phyloP scores from a whole-genome alignment of 2,797 vertebrate species.

The Macropodus opercularis region DNA sequence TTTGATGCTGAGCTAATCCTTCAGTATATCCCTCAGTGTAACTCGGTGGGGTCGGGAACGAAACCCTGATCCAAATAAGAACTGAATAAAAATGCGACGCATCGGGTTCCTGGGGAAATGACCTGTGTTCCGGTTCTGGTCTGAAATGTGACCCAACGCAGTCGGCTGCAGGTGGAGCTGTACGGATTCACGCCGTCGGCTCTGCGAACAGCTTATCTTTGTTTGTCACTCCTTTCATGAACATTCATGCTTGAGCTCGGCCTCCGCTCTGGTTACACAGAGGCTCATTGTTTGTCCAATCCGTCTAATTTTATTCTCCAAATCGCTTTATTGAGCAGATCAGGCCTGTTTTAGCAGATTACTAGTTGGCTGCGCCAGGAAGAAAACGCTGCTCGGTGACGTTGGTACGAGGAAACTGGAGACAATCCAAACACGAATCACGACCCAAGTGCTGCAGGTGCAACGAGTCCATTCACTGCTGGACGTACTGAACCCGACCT shows the following conservation, averaged over 20 bases:
- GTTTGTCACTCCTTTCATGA: not conserved
- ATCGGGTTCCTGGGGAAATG: no score
- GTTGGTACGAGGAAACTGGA: conserved; percentile 7
- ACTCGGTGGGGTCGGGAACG: no score
- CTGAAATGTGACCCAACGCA: no score
- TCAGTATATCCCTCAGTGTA: no score
- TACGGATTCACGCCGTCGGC: not conserved
- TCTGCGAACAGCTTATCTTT: conserved; percentile 7
- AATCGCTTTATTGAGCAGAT: conserved; percentile 70
- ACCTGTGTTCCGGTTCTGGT: no score
- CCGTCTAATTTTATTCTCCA: conserved; percentile 66
- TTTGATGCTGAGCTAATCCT: no score
- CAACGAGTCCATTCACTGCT: not conserved
- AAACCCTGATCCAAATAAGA: no score
- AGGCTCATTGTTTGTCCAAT: conserved; percentile 72
- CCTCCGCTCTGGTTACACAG: conserved; percentile 56
- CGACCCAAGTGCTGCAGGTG: not conserved
- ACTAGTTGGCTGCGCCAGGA: conserved; percentile 52
- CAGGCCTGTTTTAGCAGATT: conserved; percentile 76
- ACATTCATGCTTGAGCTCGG: conserved; percentile 30
- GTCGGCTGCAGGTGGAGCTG: conserved; percentile 29
- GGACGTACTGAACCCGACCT: not conserved
- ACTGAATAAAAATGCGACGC: no score
- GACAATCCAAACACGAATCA: not conserved
- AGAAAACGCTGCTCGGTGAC: conserved; percentile 53